Conservation (phyloP, 2,888 invertebrate genomes). For the Tetheella fluctuosa region DNA sequence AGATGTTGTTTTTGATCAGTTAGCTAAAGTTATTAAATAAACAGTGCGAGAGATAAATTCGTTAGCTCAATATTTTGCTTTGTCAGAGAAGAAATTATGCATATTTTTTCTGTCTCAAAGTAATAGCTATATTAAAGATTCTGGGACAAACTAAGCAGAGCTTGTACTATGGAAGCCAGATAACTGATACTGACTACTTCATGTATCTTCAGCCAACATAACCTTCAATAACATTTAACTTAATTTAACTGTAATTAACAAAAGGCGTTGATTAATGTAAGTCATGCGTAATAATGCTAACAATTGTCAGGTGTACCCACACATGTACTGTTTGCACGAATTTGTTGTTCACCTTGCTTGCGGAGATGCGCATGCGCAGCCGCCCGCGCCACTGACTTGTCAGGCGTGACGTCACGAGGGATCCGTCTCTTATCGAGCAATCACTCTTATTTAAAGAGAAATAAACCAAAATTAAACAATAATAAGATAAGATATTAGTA, state of each 20-base stretch:
- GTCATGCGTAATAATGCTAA: not conserved
- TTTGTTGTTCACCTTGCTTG: constrained; percentile 25
- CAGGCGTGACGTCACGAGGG: not conserved
- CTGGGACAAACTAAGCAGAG: no score
- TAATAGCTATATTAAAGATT: no score
- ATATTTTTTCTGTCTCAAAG: no score
- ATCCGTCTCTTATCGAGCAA: constrained; percentile 7
- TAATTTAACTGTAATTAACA: constrained; percentile 5
- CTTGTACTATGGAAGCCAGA: no score
- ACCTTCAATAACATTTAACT: not conserved
- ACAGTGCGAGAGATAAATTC: no score
- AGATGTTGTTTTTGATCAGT: no score
- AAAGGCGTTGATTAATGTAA: constrained; percentile 6
- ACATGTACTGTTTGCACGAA: constrained; percentile 16
- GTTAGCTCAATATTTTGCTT: no score
- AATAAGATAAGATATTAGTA: not conserved
- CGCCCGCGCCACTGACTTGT: not conserved
- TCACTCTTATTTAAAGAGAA: constrained; percentile 10
- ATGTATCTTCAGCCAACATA: not conserved
- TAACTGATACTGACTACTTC: no score
- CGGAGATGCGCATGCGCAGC: constrained; percentile 20
- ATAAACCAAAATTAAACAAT: constrained; percentile 3
- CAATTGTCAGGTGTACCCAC: constrained; percentile 5
- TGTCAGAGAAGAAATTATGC: no score
- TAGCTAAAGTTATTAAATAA: no score